Conservation (phyloP, 2,797 vertebrate species). For the Serranus cabrilla region DNA sequence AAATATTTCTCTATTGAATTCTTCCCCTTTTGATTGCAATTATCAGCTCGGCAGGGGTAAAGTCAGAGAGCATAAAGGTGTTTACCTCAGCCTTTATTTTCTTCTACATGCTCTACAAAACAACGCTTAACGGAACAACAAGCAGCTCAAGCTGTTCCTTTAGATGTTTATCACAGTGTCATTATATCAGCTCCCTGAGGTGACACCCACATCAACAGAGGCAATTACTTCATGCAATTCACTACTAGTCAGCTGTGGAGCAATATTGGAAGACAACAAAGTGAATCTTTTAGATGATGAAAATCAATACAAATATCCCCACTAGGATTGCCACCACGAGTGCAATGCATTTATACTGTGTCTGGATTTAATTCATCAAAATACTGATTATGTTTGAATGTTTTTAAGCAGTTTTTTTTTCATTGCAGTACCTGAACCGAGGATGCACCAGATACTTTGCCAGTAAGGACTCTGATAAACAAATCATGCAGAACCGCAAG, state of each 20-base stretch:
- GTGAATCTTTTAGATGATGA: slow-evolving; percentile 48
- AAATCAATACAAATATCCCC: slow-evolving; percentile 56
- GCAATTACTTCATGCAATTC: slow-evolving; percentile 57
- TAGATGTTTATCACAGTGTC: slow-evolving; percentile 59
- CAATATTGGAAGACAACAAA: slow-evolving; percentile 49
- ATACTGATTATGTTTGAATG: slow-evolving; percentile 23
- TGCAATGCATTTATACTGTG: slow-evolving; percentile 13
- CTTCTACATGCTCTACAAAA: slow-evolving; percentile 40
- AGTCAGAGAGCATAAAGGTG: slow-evolving; percentile 34
- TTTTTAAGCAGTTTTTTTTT: slow-evolving; percentile 38
- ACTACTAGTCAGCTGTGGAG: slow-evolving; percentile 57
- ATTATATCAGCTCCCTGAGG: slow-evolving; percentile 61
- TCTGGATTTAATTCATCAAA: slow-evolving; percentile 38
- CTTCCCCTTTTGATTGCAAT: slow-evolving; percentile 30
- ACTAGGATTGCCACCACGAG: slow-evolving; percentile 12
- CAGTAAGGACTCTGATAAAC: slow-evolving; percentile 95
- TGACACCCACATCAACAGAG: slow-evolving; percentile 69
- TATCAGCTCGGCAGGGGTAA: slow-evolving; percentile 29
- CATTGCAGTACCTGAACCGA: slow-evolving; percentile 94
- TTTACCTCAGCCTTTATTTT: slow-evolving; percentile 40
- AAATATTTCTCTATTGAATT: slow-evolving; percentile 47
- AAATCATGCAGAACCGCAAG: slow-evolving; percentile 97
- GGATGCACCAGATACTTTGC: slow-evolving; percentile 97
- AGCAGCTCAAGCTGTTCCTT: slow-evolving; percentile 52
- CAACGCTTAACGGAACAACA: slow-evolving; percentile 51